Evolutionary conservation across 2,888 invertebrate species (phyloP).

Genomic region (Cosmopolites sordidus): DNA sequence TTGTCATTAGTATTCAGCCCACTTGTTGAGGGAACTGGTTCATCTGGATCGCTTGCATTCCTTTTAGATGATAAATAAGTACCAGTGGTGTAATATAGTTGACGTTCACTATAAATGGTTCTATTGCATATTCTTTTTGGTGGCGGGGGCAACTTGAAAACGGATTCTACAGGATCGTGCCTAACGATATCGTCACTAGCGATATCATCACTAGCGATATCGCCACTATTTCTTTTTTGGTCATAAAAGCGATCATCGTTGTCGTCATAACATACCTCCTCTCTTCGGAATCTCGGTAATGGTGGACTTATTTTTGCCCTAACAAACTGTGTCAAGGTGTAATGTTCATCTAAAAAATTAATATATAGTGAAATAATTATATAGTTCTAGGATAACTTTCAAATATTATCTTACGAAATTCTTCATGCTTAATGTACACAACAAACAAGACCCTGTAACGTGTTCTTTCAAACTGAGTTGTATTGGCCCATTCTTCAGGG

Average conservation of each 20-base stretch:
- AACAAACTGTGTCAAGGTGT: too few relatives aligned
- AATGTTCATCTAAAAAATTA: too few relatives aligned
- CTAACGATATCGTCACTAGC: too few relatives aligned
- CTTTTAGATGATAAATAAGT: not conserved
- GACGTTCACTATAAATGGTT: too few relatives aligned
- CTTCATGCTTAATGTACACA: not conserved
- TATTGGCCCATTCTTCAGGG: not conserved
- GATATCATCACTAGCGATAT: too few relatives aligned
- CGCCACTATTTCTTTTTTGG: not conserved
- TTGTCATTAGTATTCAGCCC: not conserved
- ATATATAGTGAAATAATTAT: too few relatives aligned
- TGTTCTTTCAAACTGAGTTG: not conserved
- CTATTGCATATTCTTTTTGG: not conserved
- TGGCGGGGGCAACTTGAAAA: not conserved
- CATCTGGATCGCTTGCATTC: not conserved
- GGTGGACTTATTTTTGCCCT: too few relatives aligned
- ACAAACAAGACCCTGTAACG: constrained; percentile 1
- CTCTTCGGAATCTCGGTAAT: too few relatives aligned
- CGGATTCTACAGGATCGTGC: not conserved
- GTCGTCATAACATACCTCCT: too few relatives aligned
- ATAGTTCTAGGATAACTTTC: not conserved
- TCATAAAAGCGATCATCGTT: too few relatives aligned
- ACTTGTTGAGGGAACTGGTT: not conserved
- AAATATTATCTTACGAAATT: not conserved
- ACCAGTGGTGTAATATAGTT: not conserved